Evolutionary conservation across 2,113 vertebrate species (phyloP), one percentile per base, ranked within the genome.

Genomic region (Mystacornis crossleyi): DNA sequence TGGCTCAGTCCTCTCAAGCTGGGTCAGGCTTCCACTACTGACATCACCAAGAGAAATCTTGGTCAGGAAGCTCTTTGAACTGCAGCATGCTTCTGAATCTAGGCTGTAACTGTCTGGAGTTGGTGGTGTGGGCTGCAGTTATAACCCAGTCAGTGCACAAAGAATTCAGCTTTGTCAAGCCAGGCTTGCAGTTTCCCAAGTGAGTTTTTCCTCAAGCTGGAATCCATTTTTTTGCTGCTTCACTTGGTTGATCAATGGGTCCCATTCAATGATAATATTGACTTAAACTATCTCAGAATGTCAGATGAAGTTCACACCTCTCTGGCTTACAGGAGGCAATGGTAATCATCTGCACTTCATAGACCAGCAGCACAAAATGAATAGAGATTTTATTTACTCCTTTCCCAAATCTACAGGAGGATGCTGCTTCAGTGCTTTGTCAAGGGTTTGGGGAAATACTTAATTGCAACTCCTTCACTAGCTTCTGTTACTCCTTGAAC

Each of bases 231-330:
- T 85, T 95, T 93, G 61, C 90, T 95, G 92, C 96, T 97, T 96
- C 95, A 94, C 88, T 97, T 97, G 69, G 73, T 84, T 97, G 87
- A 97, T 98, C 97, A 98, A 71, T 97, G 95, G 95, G 64, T 97
- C 92, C 84, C 80, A 95, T 96, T 98, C 96, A 95, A 36, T 94
- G 94, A 89, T 95, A 91, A 95, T 97, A 98, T 77, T 94, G 96
- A 97, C 97, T 93, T 86, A 83, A 97, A 95, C 79, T 90, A 94
- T 81, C 89, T 97, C 87, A 66, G 86, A 96, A 97, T 97, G 93
- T 97, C 96, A 96, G 90, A 81, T 94, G 89, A 89, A 93, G 83
- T 96, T 97, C 83, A 78, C 69, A 93, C 42, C 1, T 4, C 62
- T 80, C 60, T 12, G 20, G 42, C 81, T 71, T 93, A 54, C 42